Percentiles rank a stretch among this genome's conserved stretches.
phyloP scores from a whole-genome alignment of 2,888 invertebrate genomes.

The Tortricodes alternella region DNA sequence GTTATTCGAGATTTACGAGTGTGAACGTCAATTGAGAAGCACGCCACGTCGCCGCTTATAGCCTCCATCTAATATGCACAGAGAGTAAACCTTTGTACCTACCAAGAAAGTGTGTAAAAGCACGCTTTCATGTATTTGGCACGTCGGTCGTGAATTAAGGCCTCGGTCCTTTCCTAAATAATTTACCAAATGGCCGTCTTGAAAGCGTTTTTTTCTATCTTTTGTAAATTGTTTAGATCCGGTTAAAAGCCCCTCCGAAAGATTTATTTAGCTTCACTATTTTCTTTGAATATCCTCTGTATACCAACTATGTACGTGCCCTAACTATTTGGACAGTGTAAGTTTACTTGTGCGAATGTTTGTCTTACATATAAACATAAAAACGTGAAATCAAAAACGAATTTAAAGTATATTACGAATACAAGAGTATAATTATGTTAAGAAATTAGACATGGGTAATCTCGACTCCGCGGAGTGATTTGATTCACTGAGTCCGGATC shows the following conservation, averaged over 20 bases:
- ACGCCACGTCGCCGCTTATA: conserved; percentile 61
- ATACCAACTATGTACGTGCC: conserved; percentile 20
- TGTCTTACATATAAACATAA: too few relatives aligned
- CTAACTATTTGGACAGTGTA: conserved; percentile 12
- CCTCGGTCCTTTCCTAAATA: conserved; percentile 68
- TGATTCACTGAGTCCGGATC: too few relatives aligned
- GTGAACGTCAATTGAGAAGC: conserved; percentile 60
- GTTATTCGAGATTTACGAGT: conserved; percentile 62
- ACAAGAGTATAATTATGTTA: background rate
- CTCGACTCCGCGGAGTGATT: too few relatives aligned
- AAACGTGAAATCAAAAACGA: background rate
- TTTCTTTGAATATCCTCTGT: conserved; percentile 10
- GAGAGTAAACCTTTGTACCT: conserved; percentile 64
- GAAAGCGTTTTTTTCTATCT: conserved; percentile 58
- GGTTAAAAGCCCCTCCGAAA: conserved; percentile 52
- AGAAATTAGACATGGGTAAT: too few relatives aligned
- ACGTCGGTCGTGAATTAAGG: conserved; percentile 58
- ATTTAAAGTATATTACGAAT: too few relatives aligned
- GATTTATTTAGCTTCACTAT: conserved; percentile 40
- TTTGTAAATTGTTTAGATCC: conserved; percentile 58
- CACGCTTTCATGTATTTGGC: conserved; percentile 61
- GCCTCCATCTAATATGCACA: conserved; percentile 69
- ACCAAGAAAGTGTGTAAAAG: conserved; percentile 57
- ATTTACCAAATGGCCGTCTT: conserved; percentile 63
- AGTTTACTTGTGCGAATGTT: background rate